phyloP scores from a whole-genome alignment of 1,140 invertebrate species.

The Caenorhabditis brenneri region DNA sequence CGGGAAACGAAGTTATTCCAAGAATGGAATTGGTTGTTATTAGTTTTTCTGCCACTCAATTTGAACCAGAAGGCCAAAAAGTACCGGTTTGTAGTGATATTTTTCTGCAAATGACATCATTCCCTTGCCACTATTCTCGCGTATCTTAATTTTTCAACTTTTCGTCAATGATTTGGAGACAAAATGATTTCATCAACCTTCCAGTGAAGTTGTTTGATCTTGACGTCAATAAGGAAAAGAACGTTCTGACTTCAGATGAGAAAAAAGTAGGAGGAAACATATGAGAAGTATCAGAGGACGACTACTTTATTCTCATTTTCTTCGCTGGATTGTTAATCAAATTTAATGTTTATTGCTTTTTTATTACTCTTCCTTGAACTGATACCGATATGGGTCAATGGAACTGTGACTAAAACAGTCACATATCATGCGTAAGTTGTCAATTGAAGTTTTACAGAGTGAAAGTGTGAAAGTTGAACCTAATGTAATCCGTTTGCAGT shows the following conservation, averaged over 20 bases:
- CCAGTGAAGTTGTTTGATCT: slow-evolving; percentile 13
- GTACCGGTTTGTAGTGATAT: slow-evolving; percentile 15
- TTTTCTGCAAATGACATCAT: not conserved
- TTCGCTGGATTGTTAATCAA: not conserved
- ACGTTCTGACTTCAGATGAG: not conserved
- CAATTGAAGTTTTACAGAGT: no score
- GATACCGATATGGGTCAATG: not conserved
- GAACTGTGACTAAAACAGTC: not conserved
- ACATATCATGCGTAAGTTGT: slow-evolving; percentile 23
- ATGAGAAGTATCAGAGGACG: not conserved
- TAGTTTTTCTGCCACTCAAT: not conserved
- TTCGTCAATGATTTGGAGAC: slow-evolving; percentile 22
- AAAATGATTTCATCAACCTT: not conserved
- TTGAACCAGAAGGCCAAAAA: slow-evolving; percentile 5
- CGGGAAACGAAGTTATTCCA: no score
- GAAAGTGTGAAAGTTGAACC: no score
- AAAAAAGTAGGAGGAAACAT: not conserved
- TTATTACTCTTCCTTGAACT: not conserved
- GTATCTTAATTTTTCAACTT: slow-evolving; percentile 28
- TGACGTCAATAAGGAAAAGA: slow-evolving; percentile 20
- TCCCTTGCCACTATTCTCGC: not conserved
- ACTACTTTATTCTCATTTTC: not conserved
- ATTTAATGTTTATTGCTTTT: not conserved
- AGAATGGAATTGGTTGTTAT: not conserved
- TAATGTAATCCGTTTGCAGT: no score